Base-by-base conservation (phyloP, 2,113 vertebrate species). In the Microtus montanus region DNA sequence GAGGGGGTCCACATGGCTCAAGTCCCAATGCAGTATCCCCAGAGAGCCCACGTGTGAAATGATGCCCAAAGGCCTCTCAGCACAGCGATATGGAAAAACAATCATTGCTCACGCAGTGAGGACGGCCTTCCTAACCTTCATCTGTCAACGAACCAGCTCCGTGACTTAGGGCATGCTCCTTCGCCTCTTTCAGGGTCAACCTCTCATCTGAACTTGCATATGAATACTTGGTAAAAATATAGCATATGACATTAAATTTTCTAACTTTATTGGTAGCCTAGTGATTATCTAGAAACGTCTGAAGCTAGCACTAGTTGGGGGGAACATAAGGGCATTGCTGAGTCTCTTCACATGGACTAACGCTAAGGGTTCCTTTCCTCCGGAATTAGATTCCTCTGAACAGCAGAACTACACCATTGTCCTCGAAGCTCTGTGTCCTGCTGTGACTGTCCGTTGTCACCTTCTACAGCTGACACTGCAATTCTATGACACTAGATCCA, bases 241-340 rank as follows among this genome's bases (percentile, higher is more conserved):
- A 74, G 19, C 19, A 70, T 22, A 7, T 61, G 14, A 12, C 35
- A 4, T 44, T 38, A 44, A 61, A 47, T 52, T 83, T 91, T 93
- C 91, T 70, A 89, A 79, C 82, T 75, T 90, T 66, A 38, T n/a
- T 49, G 66, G 6, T 64, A 92, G 86, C 68, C 91, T 71, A 80
- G 38, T 44, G 38, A 41, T 86, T 54, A 4, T 63, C 79, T 86
- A 90, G 41, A 91, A 70, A 89, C 78, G 33, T 28, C 47, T 84
- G 11, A 94, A 87, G 38, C 35, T 52, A 66, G 10, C 11, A 33
- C 30, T 87, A 63, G 77, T 89, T 26, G 44, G 71, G 66, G n/a
- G 71, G 35, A 75, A 9, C 28, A 66, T 52, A 61, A 91, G 19
- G 35, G 2, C 19, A 44, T 84, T 38, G 80, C 19, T 92, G n/a